Base-by-base conservation (phyloP, 2,113 vertebrate genomes). In the Oryzias celebensis region DNA sequence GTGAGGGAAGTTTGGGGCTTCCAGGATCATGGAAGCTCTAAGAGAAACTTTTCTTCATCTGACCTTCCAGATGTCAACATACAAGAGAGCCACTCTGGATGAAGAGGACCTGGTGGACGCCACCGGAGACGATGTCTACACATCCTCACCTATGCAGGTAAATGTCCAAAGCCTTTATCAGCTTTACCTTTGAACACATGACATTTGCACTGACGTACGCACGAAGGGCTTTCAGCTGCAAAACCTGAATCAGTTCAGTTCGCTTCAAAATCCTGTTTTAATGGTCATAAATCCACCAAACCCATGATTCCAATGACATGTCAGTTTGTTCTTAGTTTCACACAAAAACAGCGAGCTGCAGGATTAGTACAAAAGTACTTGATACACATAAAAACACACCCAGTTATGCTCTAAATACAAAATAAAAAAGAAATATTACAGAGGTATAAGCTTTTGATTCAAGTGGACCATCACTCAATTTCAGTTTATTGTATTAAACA, bases 81-180 rank as follows among this genome's bases (percentile, higher is more conserved):
- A 98, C 85, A 98, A 95, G 79, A 89, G 95, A 59, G 95, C 96
- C 0, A 98, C 96, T 0, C 75, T 97, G 87, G 96, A 98, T 0
- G 96, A 98, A 2, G 97, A 99, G 71, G 95, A 97, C 26, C 90
- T 98, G 76, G 87, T 97, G 81, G 95, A 97, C 58, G 93, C 95
- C 12, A 80, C 91, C 4, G 71, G 89, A 0, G 96, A 97, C 2
- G 95, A 96, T 15, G 79, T 91, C 41, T 96, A 95, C 82, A 92
- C 93, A 14, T 92, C 94, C 12, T 91, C 94, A 0, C 91, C 91
- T 36, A 78, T 96, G 75, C 95, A 96, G 95, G 95, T 95, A 90
- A 57, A 87, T 15, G 8, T 31, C 7, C 5, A 6, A 3, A 36
- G 36, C 10, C 36, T 2, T 12, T 13, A 0, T 36, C 36, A 36